Base-by-base conservation (phyloP, 2,113 vertebrate species). In the Elachura formosa region DNA sequence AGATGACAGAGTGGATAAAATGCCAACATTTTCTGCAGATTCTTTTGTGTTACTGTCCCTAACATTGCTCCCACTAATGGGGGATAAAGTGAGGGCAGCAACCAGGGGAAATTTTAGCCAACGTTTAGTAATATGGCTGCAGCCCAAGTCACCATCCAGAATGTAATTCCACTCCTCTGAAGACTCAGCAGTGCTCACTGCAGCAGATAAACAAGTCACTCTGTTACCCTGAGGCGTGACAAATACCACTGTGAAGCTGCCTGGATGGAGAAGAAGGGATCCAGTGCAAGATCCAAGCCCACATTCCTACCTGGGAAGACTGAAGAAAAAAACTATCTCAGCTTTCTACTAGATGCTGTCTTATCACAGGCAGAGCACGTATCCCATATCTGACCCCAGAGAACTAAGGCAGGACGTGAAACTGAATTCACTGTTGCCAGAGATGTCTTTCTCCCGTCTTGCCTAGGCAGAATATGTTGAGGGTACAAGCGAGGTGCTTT, bases 91-190 rank as follows among this genome's bases (percentile, higher is more conserved):
- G 51, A 93, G 63, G 55, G 85, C 75, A 88, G 85, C 46, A 90
- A 59, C 51, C 64, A 59, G 33, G 36, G 40, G 82, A 96, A 91
- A 91, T 90, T 80, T 80, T 93, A 95, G 75, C 67, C 80, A 93
- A 29, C 6, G 68, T 73, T 89, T 78, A 73, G 87, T 63, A 74
- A 82, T 0, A 2, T 94, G 93, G 85, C 87, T 80, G 61, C 63
- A 84, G 68, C 59, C 93, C 94, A 93, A 95, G 29, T 23, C 9
- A 1, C 54, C 41, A 56, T 82, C 91, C 73, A 92, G 91, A 89
- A 80, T 94, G 95, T 96, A 97, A 97, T 97, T 97, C 94, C 94
- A 97, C 91, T 87, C 95, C 89, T 77, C 74, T 43, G 78, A 82
- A 91, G 91, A 91, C 78, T 96, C 89, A 96, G 82, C 93, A 95